Evolutionary conservation across 2,888 invertebrate genomes (phyloP).

Genomic region (Dryobotodes eremita): DNA sequence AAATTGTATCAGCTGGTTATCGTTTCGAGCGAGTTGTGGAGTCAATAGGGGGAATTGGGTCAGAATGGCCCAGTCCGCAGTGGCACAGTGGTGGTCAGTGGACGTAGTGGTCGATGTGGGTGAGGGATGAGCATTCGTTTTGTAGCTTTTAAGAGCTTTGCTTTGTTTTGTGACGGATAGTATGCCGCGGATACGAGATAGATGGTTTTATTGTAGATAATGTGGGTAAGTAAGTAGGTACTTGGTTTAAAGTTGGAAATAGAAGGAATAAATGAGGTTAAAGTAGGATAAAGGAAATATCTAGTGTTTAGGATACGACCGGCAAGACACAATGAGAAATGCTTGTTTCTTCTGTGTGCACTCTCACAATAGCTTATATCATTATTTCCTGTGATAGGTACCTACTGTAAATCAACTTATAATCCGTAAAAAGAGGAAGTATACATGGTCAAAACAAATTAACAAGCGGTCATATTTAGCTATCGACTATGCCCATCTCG

Average conservation of each 20-base stretch:
- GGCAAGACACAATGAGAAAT: too few species aligned
- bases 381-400: background rate
- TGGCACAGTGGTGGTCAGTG: slow-evolving; percentile 46
- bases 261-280: background rate
- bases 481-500: background rate
- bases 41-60: slow-evolving; percentile 63
- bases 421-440: background rate
- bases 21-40: slow-evolving; percentile 55
- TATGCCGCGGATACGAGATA: slow-evolving; percentile 35
- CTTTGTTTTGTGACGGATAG: slow-evolving; percentile 48
- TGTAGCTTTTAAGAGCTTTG: slow-evolving; percentile 62
- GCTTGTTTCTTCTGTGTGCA: background rate
- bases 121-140: slow-evolving; percentile 47
- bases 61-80: slow-evolving; percentile 42
- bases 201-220: slow-evolving; percentile 21
- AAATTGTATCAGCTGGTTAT: slow-evolving; percentile 64
- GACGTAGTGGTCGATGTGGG: slow-evolving; percentile 59
- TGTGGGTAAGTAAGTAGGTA: slow-evolving; percentile 19
- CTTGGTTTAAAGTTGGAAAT: slow-evolving; percentile 8
- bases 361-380: background rate
- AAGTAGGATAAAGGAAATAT: background rate
- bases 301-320: too few species aligned
- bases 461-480: background rate
- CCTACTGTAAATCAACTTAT: background rate
- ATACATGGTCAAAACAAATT: background rate